Evolutionary conservation across 1,140 invertebrate species (phyloP).

Genomic region (Drosophila mauritiana): DNA sequence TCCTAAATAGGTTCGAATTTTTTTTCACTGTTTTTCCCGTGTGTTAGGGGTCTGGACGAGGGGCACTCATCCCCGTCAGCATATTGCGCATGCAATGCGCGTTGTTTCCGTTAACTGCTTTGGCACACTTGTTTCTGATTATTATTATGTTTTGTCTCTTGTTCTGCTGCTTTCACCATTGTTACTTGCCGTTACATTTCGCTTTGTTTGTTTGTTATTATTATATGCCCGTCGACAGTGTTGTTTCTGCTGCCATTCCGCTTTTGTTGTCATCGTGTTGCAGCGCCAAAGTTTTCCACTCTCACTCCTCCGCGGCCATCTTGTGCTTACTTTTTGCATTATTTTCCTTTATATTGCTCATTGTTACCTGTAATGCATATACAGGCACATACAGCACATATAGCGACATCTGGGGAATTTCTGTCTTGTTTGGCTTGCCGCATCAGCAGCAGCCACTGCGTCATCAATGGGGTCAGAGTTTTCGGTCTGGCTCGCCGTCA

Average conservation of each 20-base stretch:
- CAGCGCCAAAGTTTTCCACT: slow-evolving; percentile 48
- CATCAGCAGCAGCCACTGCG: slow-evolving; percentile 18
- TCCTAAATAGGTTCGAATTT: too few species aligned
- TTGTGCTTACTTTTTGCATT: slow-evolving; percentile 46
- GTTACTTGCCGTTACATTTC: slow-evolving; percentile 62
- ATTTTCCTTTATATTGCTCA: slow-evolving; percentile 50
- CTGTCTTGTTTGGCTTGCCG: slow-evolving; percentile 35
- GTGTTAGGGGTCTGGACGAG: slow-evolving; percentile 5
- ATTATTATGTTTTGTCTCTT: slow-evolving; percentile 80
- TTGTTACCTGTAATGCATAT: slow-evolving; percentile 34
- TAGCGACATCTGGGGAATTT: slow-evolving; percentile 5
- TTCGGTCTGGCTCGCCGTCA: slow-evolving; percentile 16
- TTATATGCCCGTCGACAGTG: slow-evolving; percentile 56
- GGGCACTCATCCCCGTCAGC: slow-evolving; percentile 60
- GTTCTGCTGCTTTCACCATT: slow-evolving; percentile 73
- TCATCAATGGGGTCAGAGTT: slow-evolving; percentile 31
- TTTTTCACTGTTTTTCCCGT: background rate
- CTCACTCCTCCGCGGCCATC: slow-evolving; percentile 14
- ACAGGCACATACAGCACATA: background rate
- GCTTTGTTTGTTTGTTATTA: slow-evolving; percentile 56
- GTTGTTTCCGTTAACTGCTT: slow-evolving; percentile 83
- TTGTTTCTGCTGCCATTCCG: slow-evolving; percentile 37
- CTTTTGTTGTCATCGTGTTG: slow-evolving; percentile 51
- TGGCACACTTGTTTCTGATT: slow-evolving; percentile 83
- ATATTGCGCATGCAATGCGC: slow-evolving; percentile 80